Evolutionary conservation across 1,140 invertebrate genomes (phyloP).

Genomic region (Drosophila ficusphila): DNA sequence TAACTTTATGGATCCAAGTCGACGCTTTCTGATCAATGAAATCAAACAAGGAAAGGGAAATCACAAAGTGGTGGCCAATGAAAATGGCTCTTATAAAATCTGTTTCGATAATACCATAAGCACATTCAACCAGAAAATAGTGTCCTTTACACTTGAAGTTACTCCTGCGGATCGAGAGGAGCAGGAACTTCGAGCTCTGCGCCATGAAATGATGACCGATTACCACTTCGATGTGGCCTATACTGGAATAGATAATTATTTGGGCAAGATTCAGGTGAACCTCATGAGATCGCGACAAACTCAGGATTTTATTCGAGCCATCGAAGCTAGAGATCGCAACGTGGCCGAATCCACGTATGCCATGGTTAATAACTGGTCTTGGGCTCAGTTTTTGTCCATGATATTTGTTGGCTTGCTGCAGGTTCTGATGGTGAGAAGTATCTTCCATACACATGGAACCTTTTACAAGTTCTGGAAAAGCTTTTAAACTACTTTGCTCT

Average conservation of each 20-base stretch:
- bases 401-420: slow-evolving; percentile 88
- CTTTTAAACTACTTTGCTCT: slow-evolving; percentile 5
- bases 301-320: slow-evolving; percentile 89
- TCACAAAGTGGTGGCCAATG: slow-evolving; percentile 85
- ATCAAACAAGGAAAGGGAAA: slow-evolving; percentile 87
- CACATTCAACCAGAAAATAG: slow-evolving; percentile 90
- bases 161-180: slow-evolving; percentile 83
- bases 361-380: slow-evolving; percentile 89
- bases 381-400: slow-evolving; percentile 89
- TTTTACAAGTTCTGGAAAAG: slow-evolving; percentile 85
- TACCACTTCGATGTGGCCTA: slow-evolving; percentile 87
- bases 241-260: slow-evolving; percentile 86
- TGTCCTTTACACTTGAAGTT: slow-evolving; percentile 89
- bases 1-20: slow-evolving; percentile 87
- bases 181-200: slow-evolving; percentile 37
- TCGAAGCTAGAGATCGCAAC: slow-evolving; percentile 91
- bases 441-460: slow-evolving; percentile 88
- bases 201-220: slow-evolving; percentile 86
- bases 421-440: slow-evolving; percentile 87
- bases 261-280: slow-evolving; percentile 86
- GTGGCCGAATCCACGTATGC: slow-evolving; percentile 89
- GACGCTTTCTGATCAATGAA: slow-evolving; percentile 86
- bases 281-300: slow-evolving; percentile 87
- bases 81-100: slow-evolving; percentile 89
- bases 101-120: slow-evolving; percentile 94